These are phyloP conservation scores for Bucco capensis DNA, from an alignment of 2,113 vertebrate species.

Conservation along the genomic window DNA sequence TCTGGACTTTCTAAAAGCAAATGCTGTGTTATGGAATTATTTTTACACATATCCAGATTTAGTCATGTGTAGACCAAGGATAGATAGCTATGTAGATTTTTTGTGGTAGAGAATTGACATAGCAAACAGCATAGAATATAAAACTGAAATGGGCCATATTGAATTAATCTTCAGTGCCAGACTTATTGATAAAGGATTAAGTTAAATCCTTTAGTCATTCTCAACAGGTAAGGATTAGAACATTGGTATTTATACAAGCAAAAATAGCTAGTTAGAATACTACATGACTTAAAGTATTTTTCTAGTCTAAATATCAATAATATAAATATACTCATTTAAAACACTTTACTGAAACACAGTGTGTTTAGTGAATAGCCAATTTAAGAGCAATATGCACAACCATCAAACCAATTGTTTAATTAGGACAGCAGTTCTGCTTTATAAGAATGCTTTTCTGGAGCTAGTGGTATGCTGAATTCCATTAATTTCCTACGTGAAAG, in stretches of 20 bases:
- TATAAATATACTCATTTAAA: background rate
- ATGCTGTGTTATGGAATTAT: background rate
- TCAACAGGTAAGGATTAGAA: background rate
- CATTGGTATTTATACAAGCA: background rate
- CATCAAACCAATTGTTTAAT: background rate
- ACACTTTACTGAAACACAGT: background rate
- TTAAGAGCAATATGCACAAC: background rate
- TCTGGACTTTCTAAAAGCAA: background rate
- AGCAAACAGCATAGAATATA: background rate
- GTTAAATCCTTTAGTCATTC: background rate
- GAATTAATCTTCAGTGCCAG: background rate
- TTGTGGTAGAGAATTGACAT: background rate
- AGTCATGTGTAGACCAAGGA: background rate
- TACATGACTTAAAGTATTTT: background rate
- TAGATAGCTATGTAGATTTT: background rate
- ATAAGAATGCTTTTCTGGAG: background rate
- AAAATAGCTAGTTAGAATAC: background rate
- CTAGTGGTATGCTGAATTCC: background rate
- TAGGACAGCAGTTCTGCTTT: background rate
- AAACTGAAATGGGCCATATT: background rate
- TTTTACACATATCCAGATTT: background rate
- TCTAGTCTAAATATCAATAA: background rate
- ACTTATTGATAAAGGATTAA: background rate
- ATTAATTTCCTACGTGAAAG: background rate
- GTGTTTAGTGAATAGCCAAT: background rate